Evolutionary conservation across 2,113 vertebrate genomes (phyloP).

Genomic region (Microcebus ravelobensis): DNA sequence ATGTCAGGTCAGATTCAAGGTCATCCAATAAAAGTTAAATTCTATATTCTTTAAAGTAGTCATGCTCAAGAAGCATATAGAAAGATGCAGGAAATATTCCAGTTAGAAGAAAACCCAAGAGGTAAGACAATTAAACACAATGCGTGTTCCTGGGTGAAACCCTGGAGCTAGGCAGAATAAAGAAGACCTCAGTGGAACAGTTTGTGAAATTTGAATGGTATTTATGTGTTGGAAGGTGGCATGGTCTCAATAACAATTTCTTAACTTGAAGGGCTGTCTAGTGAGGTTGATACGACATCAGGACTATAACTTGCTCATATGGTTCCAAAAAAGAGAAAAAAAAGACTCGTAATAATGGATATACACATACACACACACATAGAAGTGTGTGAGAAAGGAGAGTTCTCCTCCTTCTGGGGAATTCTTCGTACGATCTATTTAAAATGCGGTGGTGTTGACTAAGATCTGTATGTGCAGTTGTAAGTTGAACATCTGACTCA

Average conservation of each 20-base stretch:
- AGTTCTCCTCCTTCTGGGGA: not conserved
- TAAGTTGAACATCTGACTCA: conserved; percentile 30
- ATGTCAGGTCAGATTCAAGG: not conserved
- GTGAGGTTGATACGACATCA: not conserved
- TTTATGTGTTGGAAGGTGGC: not conserved
- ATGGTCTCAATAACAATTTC: not conserved
- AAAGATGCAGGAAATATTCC: not conserved
- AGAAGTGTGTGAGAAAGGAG: not conserved
- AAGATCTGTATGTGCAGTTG: not conserved
- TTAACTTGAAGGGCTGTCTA: not conserved
- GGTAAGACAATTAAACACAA: not conserved
- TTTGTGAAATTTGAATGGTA: not conserved
- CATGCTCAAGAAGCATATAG: not conserved
- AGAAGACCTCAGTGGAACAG: not conserved
- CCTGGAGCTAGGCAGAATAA: not conserved
- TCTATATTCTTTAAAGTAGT: not conserved
- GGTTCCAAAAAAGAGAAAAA: not conserved
- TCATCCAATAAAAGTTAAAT: not conserved
- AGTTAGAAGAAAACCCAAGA: not conserved
- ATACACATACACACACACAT: not conserved
- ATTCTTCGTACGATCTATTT: not conserved
- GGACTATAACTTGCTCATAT: not conserved
- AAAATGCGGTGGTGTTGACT: not conserved
- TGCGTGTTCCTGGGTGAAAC: not conserved
- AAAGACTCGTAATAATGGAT: not conserved